Evolutionary conservation across 2,888 invertebrate species (phyloP), one percentile per base, ranked within the genome.

Genomic region (Lepidocyrtoides sp.): DNA sequence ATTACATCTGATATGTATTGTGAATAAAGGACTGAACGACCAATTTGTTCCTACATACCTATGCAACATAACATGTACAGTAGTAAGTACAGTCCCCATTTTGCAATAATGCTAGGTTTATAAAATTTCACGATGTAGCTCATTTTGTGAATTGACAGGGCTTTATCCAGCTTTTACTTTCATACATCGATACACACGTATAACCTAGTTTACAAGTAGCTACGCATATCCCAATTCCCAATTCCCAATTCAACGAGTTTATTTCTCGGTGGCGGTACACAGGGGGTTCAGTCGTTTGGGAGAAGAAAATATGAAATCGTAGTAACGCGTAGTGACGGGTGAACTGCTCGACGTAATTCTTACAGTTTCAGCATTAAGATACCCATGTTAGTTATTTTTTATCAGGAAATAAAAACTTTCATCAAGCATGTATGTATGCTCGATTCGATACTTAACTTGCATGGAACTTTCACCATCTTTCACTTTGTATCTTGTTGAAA

Each of bases 361-460:
- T 54, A 54, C 54, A 1, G 54, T 54, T 54, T 20, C 54, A 20
- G 4, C 10, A 41, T 41, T 4, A 41, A 41, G 54, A n/a, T 54
- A 44, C 8, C 17, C 8, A 57, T 54, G 63, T 26, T 66, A 29
- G 66, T 66, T 66, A 66, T 57, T 57, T 20, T 57, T 57, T 57
- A 10, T 23, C 23, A 23, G 23, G 23, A 26, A 12, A 57, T 20
- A 57, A 10, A 23, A 20, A 23, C 20, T 57, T 57, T 57, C 23
- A 48, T 48, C n/a, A n/a, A 12, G 48, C 2, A 48, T 48, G n/a
- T 48, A 48, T 48, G 7, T 14, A 14, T 48, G 12, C 10, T 7
- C 10, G 2, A 4, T 36, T 36, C 2, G 36, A 36, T 4, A 36
- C 36, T 36, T 36, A 7, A 36, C 2, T 36, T 36, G 7, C 36